Evolutionary conservation across 1,140 invertebrate species (phyloP).

Genomic region (Watersipora subatra): DNA sequence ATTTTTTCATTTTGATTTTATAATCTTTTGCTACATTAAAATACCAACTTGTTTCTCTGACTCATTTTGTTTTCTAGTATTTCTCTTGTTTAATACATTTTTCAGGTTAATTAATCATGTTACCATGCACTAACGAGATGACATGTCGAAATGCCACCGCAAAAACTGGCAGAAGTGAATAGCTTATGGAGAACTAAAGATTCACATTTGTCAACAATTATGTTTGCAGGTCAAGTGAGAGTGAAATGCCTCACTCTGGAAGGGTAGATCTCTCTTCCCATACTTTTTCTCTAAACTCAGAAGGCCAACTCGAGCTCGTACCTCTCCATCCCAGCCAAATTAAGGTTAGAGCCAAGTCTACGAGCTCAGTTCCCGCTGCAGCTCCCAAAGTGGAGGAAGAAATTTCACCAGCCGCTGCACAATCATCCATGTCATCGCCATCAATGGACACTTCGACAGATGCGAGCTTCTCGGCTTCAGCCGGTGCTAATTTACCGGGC

Average conservation of each 20-base stretch:
- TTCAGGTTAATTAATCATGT: no score
- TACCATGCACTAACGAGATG: no score
- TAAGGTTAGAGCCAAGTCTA: background rate
- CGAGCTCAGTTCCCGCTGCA: background rate
- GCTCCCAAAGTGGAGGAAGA: background rate
- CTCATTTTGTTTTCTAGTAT: no score
- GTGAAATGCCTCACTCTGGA: no score
- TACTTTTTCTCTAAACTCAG: background rate
- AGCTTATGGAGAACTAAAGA: no score
- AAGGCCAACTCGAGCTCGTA: background rate
- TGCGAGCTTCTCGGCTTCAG: background rate
- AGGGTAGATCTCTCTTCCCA: background rate
- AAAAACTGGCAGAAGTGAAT: no score
- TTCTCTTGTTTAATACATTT: no score
- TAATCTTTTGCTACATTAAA: no score
- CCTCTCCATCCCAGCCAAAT: background rate
- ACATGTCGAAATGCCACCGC: no score
- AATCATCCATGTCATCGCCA: background rate
- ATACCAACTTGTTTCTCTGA: no score
- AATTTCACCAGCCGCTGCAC: background rate
- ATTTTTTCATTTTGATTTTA: no score
- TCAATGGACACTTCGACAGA: background rate
- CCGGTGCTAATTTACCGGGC: background rate
- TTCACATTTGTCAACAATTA: no score
- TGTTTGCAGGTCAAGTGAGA: background rate